Percentiles rank a stretch among this genome's conserved stretches.
Conservation (phyloP, 1,140 invertebrate species). For the Procambarus clarkii region DNA sequence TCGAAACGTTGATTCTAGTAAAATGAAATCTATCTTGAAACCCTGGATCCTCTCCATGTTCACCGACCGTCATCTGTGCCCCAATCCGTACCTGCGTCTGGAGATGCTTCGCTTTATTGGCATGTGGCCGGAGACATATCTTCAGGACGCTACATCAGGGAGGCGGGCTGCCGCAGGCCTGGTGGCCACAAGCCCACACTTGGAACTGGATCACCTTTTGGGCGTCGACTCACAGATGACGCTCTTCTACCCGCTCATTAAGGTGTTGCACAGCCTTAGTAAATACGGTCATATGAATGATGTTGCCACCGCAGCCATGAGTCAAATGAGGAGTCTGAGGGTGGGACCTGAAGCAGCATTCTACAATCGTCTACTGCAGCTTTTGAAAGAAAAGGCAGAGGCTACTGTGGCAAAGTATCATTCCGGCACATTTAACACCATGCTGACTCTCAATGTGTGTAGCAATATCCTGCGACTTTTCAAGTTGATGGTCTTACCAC, state of each 20-base stretch:
- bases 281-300: background rate
- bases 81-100: background rate
- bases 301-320: background rate
- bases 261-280: background rate
- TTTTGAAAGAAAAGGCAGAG: background rate
- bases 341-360: background rate
- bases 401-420: background rate
- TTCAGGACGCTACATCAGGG: background rate
- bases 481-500: background rate
- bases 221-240: background rate
- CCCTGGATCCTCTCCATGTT: background rate
- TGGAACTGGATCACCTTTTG: background rate
- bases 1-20: background rate
- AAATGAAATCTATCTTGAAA: background rate
- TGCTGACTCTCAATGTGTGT: background rate
- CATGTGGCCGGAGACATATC: background rate
- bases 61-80: background rate
- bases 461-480: background rate
- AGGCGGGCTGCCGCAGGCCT: background rate
- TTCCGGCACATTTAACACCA: background rate
- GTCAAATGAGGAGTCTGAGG: background rate
- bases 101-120: conserved; percentile 3
- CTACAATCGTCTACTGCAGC: background rate
- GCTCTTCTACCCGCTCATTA: background rate
- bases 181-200: background rate